Conservation (phyloP, 2,888 invertebrate genomes). For the Aromia moschata region DNA sequence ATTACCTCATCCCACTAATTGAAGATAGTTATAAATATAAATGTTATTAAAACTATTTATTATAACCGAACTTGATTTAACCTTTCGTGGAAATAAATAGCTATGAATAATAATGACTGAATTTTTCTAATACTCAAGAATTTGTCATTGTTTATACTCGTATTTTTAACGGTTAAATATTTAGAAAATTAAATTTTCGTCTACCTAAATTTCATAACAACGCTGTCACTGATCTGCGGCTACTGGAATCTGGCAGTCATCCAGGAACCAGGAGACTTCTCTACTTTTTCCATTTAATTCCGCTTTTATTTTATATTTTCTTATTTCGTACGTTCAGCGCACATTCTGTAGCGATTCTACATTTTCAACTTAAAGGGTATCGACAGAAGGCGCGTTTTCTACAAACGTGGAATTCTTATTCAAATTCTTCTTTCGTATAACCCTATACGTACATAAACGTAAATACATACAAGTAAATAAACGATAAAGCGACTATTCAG, state of each 20-base stretch:
- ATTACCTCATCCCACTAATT: too few species aligned
- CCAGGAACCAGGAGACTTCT: conserved; percentile 8
- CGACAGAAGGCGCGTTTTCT: not conserved
- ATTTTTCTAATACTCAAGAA: too few species aligned
- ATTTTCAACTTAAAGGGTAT: conserved; percentile 12
- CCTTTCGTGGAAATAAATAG: too few species aligned
- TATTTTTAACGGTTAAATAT: too few species aligned
- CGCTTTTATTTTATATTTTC: conserved; percentile 7
- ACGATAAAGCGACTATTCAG: conserved; percentile 17
- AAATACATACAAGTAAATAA: conserved; percentile 7
- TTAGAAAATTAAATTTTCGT: too few species aligned
- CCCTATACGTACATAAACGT: not conserved
- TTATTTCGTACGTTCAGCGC: not conserved
- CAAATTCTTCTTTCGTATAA: not conserved
- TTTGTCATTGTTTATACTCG: too few species aligned
- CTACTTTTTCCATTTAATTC: conserved; percentile 2
- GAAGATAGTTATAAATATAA: too few species aligned
- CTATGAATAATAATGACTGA: too few species aligned
- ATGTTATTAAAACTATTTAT: too few species aligned
- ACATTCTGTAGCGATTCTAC: conserved; percentile 7
- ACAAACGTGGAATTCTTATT: not conserved
- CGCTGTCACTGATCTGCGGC: too few species aligned
- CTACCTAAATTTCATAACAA: too few species aligned
- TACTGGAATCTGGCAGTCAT: conserved; percentile 9
- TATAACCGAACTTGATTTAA: too few species aligned